phyloP scores from a whole-genome alignment of 2,888 invertebrate genomes.

The Drosophila colorata region DNA sequence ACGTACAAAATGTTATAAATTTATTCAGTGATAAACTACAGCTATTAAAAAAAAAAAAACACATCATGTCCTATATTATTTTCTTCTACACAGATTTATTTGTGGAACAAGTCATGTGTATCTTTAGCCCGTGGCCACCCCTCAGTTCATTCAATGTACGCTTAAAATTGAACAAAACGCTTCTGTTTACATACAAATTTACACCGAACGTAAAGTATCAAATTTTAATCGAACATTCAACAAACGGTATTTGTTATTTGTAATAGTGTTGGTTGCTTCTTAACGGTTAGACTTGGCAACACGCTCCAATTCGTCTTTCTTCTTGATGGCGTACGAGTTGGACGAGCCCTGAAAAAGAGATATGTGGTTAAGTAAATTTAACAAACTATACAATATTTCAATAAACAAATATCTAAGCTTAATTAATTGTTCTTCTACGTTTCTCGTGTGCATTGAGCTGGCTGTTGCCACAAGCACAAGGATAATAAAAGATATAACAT shows the following conservation, averaged over 20 bases:
- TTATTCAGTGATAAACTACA: conserved; percentile 46
- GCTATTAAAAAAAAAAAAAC: conserved; percentile 50
- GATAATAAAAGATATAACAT: conserved; percentile 79
- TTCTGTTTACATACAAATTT: conserved; percentile 52
- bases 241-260: conserved; percentile 61
- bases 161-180: conserved; percentile 56
- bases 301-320: conserved; percentile 99
- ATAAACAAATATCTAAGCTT: conserved; percentile 1
- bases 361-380: not conserved
- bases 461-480: conserved; percentile 72
- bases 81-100: conserved; percentile 56
- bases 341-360: conserved; percentile 92
- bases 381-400: not conserved
- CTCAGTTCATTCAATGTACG: conserved; percentile 45
- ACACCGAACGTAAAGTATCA: conserved; percentile 57
- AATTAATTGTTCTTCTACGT: conserved; percentile 76
- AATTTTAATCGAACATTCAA: conserved; percentile 62
- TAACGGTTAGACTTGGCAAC: conserved; percentile 99
- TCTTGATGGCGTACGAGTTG: conserved; percentile 99
- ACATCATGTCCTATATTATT: conserved; percentile 52
- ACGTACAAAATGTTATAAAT: conserved; percentile 29
- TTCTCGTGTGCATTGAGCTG: conserved; percentile 77
- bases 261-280: conserved; percentile 80
- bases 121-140: conserved; percentile 37
- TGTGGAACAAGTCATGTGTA: conserved; percentile 42